Percentiles rank a stretch among this genome's conserved stretches.
These are phyloP conservation scores for Acanthornis magna DNA, from an alignment of 2,797 vertebrate genomes.

Conservation along the genomic window DNA sequence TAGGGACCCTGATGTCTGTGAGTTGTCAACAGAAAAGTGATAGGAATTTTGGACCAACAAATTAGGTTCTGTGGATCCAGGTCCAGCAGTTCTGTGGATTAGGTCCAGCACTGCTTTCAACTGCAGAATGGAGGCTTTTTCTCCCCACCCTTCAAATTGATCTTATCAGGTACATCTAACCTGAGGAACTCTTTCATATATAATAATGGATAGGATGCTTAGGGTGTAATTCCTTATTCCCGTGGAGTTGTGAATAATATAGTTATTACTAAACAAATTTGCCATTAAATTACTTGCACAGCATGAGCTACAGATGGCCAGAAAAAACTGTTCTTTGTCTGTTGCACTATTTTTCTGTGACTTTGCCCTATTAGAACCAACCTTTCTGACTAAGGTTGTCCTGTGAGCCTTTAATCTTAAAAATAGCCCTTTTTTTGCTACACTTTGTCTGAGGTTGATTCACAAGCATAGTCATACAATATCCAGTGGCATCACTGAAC, in stretches of 20 bases:
- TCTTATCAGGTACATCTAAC: not conserved
- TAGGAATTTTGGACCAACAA: not conserved
- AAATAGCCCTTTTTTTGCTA: not conserved
- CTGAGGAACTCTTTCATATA: not conserved
- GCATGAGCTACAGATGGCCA: not conserved
- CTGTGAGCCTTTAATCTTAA: slow-evolving; percentile 19
- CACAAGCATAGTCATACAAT: not conserved
- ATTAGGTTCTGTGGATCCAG: not conserved
- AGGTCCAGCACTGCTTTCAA: not conserved
- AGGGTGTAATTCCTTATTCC: not conserved
- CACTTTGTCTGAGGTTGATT: slow-evolving; percentile 3
- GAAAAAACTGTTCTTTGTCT: not conserved
- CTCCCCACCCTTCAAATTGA: not conserved
- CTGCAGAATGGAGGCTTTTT: not conserved
- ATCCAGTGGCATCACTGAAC: not conserved
- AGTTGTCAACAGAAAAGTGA: not conserved
- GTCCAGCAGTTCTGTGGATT: not conserved
- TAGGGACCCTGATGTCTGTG: not conserved
- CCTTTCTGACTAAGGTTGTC: slow-evolving; percentile 16
- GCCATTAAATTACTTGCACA: not conserved
- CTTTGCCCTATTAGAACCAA: not conserved
- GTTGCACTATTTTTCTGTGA: not conserved
- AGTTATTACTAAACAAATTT: slow-evolving; percentile 1
- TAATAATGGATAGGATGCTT: not conserved
- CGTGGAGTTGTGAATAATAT: not conserved